phyloP scores from a whole-genome alignment of 1,140 invertebrate genomes.

The Mamestra configurata region DNA sequence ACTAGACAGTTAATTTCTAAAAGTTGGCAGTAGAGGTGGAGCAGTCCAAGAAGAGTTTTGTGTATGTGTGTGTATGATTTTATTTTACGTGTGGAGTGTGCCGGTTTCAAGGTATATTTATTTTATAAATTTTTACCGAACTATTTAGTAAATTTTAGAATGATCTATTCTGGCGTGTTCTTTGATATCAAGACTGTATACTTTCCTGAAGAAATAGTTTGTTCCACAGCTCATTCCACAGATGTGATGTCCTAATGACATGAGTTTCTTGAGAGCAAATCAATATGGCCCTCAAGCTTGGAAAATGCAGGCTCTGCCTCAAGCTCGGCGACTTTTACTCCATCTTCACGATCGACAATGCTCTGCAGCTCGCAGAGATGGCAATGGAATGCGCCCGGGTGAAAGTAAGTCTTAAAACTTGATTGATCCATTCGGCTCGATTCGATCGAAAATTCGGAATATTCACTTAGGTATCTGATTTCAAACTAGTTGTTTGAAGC shows the following conservation, averaged over 20 bases:
- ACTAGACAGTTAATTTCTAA: not conserved
- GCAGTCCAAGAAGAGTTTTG: not conserved
- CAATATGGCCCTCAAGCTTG: conserved; percentile 87
- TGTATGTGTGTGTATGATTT: not conserved
- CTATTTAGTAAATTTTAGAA: not conserved
- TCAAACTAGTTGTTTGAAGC: not conserved
- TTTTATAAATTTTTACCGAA: conserved; percentile 45
- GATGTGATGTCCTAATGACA: conserved; percentile 71
- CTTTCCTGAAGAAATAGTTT: conserved; percentile 9
- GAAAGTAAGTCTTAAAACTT: conserved; percentile 78
- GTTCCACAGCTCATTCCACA: conserved; percentile 55
- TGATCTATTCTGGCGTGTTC: not conserved
- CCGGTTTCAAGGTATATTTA: conserved; percentile 52
- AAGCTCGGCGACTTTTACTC: conserved; percentile 88
- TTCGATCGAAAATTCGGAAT: conserved; percentile 11
- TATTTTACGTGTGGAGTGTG: conserved; percentile 48
- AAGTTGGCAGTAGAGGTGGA: not conserved
- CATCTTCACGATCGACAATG: conserved; percentile 86
- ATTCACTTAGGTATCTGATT: conserved; percentile 8
- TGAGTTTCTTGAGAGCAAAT: conserved; percentile 78
- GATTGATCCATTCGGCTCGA: not conserved
- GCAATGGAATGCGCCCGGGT: conserved; percentile 89
- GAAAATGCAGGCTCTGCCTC: conserved; percentile 87
- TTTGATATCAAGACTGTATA: not conserved
- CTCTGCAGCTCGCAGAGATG: conserved; percentile 88